Conservation (phyloP, 2,797 vertebrate genomes). For the Chaunax sp. region DNA sequence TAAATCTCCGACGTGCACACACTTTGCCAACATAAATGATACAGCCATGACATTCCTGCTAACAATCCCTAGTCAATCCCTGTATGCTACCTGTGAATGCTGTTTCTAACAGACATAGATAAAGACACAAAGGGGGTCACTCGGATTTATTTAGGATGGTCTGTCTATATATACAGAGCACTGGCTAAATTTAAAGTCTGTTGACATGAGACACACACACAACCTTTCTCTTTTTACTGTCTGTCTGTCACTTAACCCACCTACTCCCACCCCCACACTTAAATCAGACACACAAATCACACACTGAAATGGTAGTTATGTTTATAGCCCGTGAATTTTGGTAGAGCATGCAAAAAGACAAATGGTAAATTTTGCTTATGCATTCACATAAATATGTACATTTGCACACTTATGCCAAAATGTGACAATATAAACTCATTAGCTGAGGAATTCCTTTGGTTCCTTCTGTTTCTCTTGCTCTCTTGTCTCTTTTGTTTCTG, state of each 20-base stretch:
- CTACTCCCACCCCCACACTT: slow-evolving; percentile 17
- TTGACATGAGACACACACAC: slow-evolving; percentile 58
- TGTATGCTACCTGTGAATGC: slow-evolving; percentile 29
- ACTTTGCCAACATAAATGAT: neutral
- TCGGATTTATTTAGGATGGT: slow-evolving; percentile 45
- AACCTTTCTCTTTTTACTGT: slow-evolving; percentile 43
- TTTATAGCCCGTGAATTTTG: slow-evolving; percentile 23
- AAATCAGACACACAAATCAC: slow-evolving; percentile 19
- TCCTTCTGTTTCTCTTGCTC: slow-evolving; percentile 1
- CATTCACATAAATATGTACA: slow-evolving; percentile 13
- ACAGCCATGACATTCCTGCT: slow-evolving; percentile 10
- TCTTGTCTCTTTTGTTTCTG: slow-evolving; percentile 15
- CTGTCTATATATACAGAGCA: slow-evolving; percentile 52
- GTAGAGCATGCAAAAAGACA: slow-evolving; percentile 16
- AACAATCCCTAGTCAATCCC: slow-evolving; percentile 28
- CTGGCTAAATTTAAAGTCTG: slow-evolving; percentile 56
- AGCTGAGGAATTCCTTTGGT: slow-evolving; percentile 16
- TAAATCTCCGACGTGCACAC: too few species aligned
- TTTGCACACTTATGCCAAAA: slow-evolving; percentile 1
- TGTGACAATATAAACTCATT: slow-evolving; percentile 36
- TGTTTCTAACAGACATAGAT: slow-evolving; percentile 11
- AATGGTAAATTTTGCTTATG: slow-evolving; percentile 3
- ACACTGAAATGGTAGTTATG: slow-evolving; percentile 37
- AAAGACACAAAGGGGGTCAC: slow-evolving; percentile 20
- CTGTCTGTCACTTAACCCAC: slow-evolving; percentile 16